Conservation (phyloP, 2,888 invertebrate species). For the Drosophila putrida region DNA sequence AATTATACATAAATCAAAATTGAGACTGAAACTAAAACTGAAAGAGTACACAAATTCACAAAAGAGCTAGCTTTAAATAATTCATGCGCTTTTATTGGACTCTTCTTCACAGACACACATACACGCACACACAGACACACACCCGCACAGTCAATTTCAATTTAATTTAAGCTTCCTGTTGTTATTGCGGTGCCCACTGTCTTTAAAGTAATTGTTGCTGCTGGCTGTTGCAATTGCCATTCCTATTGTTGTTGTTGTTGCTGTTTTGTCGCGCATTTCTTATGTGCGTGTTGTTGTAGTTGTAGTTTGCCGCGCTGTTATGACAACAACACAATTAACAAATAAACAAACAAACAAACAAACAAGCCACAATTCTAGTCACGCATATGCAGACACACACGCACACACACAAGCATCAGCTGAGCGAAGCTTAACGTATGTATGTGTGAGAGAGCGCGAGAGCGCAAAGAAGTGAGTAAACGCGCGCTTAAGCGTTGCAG, state of each 20-base stretch:
- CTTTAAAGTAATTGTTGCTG: constrained; percentile 45
- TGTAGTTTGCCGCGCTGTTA: constrained; percentile 65
- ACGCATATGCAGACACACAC: constrained; percentile 57
- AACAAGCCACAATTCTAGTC: constrained; percentile 70
- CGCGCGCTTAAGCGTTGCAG: constrained; percentile 10
- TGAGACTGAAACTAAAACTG: constrained; percentile 13
- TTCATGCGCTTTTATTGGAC: constrained; percentile 12
- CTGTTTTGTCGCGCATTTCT: constrained; percentile 37
- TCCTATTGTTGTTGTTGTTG: constrained; percentile 5
- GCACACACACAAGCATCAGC: constrained; percentile 19
- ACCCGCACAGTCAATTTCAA: constrained; percentile 46
- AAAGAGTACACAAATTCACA: constrained; percentile 2
- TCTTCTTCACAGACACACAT: not conserved
- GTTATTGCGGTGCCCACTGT: constrained; percentile 42
- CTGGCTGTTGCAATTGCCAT: constrained; percentile 11
- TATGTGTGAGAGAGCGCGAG: constrained; percentile 14
- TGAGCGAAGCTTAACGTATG: constrained; percentile 42
- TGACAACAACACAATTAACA: constrained; percentile 65
- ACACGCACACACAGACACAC: not conserved
- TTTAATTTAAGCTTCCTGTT: constrained; percentile 75
- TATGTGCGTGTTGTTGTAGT: constrained; percentile 41
- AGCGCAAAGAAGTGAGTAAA: constrained; percentile 8
- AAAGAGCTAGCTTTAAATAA: constrained; percentile 9
- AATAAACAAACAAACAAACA: constrained; percentile 45
- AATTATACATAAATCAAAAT: constrained; percentile 40